Percentiles rank a stretch among this genome's conserved stretches.
Evolutionary conservation across 2,888 invertebrate genomes (phyloP).

Genomic region (Andricus curvator): DNA sequence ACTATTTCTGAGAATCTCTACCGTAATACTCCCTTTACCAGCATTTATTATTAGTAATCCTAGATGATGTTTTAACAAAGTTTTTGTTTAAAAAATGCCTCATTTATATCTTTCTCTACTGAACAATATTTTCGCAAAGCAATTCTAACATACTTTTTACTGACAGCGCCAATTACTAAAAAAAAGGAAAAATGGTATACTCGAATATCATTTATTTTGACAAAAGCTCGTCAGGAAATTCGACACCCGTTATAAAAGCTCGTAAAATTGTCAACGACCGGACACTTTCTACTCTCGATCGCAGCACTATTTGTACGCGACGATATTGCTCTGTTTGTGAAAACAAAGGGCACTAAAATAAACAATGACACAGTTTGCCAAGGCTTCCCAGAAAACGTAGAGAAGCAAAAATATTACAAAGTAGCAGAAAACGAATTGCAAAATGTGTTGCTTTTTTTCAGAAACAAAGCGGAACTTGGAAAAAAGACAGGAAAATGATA

Average conservation of each 20-base stretch:
- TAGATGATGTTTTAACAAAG: too few species aligned
- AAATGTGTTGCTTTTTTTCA: neutral
- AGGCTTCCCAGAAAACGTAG: neutral
- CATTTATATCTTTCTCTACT: too few species aligned
- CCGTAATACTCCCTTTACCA: too few species aligned
- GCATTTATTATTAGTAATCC: too few species aligned
- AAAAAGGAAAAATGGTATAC: too few species aligned
- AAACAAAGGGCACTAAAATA: conserved; percentile 26
- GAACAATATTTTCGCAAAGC: neutral
- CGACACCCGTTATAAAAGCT: conserved; percentile 16
- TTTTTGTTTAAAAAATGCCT: too few species aligned
- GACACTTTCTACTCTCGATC: conserved; percentile 8
- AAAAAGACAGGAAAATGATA: neutral
- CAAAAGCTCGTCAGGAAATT: neutral
- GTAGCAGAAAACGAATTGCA: neutral
- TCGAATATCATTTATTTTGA: neutral
- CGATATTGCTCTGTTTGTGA: conserved; percentile 28
- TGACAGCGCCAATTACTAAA: neutral
- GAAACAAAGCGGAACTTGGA: neutral
- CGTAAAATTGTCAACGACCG: neutral
- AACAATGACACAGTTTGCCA: conserved; percentile 11
- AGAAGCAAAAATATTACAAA: neutral
- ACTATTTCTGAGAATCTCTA: too few species aligned
- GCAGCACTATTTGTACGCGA: neutral
- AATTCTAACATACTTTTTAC: neutral